Evolutionary conservation across 2,888 invertebrate species (phyloP).

Genomic region (Portevinia maculata): DNA sequence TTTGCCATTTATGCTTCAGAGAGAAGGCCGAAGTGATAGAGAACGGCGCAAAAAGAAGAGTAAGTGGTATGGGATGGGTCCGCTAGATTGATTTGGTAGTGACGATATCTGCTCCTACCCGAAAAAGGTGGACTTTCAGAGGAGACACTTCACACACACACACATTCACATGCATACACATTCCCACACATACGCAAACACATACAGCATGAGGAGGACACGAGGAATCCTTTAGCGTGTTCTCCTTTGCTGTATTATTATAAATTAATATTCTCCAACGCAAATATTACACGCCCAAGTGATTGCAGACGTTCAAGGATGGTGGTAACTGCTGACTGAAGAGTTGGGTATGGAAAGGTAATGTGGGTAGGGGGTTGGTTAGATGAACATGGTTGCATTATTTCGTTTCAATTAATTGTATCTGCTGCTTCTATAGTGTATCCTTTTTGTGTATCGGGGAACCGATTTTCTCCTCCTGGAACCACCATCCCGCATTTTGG

Average conservation of each 20-base stretch:
- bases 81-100: constrained; percentile 34
- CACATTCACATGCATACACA: no score
- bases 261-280: constrained; percentile 69
- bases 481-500: constrained; percentile 23
- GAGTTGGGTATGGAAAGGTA: background rate
- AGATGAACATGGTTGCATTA: constrained; percentile 62
- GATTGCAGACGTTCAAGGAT: constrained; percentile 53
- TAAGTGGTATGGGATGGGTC: constrained; percentile 39
- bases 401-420: constrained; percentile 71
- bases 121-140: constrained; percentile 21
- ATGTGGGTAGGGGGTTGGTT: background rate
- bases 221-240: constrained; percentile 49
- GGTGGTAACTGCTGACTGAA: constrained; percentile 24
- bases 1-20: constrained; percentile 62
- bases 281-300: constrained; percentile 71
- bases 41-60: background rate
- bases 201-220: constrained; percentile 21
- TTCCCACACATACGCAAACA: no score
- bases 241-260: constrained; percentile 56
- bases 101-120: constrained; percentile 46
- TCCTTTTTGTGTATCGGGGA: constrained; percentile 34
- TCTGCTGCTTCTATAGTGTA: constrained; percentile 35
- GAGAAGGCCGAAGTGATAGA: constrained; percentile 29
- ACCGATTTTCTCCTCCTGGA: constrained; percentile 43
- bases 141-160: constrained; percentile 20